Evolutionary conservation across 1,140 invertebrate genomes (phyloP), one percentile per base, ranked within the genome.

Genomic region (Drosophila tsacasi): DNA sequence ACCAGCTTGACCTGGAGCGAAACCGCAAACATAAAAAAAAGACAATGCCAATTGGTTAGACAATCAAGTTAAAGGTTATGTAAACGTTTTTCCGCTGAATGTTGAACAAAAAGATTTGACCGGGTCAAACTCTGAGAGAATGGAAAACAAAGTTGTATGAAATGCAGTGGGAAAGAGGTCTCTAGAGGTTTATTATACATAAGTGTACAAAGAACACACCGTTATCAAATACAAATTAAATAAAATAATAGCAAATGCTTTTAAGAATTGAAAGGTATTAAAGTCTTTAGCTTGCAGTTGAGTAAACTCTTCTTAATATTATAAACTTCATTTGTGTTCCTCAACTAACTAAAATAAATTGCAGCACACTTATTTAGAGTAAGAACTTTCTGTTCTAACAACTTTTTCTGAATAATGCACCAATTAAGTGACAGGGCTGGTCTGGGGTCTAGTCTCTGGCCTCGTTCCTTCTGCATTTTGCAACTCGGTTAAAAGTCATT

Each of bases 1-100:
- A 95, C 95, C 68, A 96, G 90, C 91, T 95, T 95, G 54, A 96
- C 93, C 94, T 95, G 89, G 7, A 92, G 87, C 65, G 49, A 81
- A 78, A 73, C 78, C 59, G 37, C 77, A 89, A 32, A 72, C n/a
- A 27, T 25, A 10, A 9, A 55, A 75, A 86, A 23, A 76, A 75
- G 66, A 85, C 72, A 82, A 91, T 78, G 49, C 21, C 57, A 61
- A 73, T 60, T 50, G 49, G 49, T 77, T 76, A 64, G 40, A 61
- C 49, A 77, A 76, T 50, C 47, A 60, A 79, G 82, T 79, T 73
- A 86, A 86, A 75, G 83, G 83, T 86, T 79, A 79, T 61, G 52
- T 54, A 73, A 73, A 63, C 58, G 66, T 55, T 68, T 62, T 42
- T 54, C 63, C 39, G 62, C 69, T 46, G 55, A 73, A 50, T 42